These are phyloP conservation scores for Drosophila yooni DNA, from an alignment of 2,888 invertebrate species.

Conservation along the genomic window DNA sequence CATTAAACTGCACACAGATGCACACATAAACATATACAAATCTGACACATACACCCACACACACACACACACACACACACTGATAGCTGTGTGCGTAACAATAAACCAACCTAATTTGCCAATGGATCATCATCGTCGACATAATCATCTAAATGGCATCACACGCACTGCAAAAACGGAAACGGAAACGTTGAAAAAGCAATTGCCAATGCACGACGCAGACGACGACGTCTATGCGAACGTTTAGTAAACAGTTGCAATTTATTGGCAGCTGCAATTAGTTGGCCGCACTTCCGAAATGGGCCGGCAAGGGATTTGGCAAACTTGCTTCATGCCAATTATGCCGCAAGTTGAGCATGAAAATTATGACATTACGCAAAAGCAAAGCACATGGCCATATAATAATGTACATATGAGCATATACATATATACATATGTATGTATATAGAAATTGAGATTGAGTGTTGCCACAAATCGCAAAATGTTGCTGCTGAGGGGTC, in stretches of 20 bases:
- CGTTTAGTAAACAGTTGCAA: conserved; percentile 47
- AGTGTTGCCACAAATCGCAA: conserved; percentile 5
- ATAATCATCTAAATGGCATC: conserved; percentile 49
- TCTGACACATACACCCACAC: conserved; percentile 8
- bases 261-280: conserved; percentile 69
- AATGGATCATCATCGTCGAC: conserved; percentile 30
- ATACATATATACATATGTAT: not conserved
- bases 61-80: conserved; percentile 10
- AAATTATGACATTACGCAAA: conserved; percentile 36
- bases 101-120: conserved; percentile 52
- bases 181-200: conserved; percentile 73
- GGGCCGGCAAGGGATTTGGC: conserved; percentile 24
- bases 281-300: conserved; percentile 50
- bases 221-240: not conserved
- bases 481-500: not conserved
- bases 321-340: conserved; percentile 49
- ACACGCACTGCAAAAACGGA: conserved; percentile 60
- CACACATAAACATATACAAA: conserved; percentile 16
- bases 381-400: conserved; percentile 8
- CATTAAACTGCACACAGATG: conserved; percentile 44
- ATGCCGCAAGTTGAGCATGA: conserved; percentile 39
- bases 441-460: not conserved
- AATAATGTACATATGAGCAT: not conserved
- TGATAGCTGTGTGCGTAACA: conserved; percentile 11
- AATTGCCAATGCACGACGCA: conserved; percentile 66